Percentiles rank a stretch among this genome's conserved stretches.
Evolutionary conservation across 1,140 invertebrate species (phyloP).

Genomic region (Hetaerina americana): DNA sequence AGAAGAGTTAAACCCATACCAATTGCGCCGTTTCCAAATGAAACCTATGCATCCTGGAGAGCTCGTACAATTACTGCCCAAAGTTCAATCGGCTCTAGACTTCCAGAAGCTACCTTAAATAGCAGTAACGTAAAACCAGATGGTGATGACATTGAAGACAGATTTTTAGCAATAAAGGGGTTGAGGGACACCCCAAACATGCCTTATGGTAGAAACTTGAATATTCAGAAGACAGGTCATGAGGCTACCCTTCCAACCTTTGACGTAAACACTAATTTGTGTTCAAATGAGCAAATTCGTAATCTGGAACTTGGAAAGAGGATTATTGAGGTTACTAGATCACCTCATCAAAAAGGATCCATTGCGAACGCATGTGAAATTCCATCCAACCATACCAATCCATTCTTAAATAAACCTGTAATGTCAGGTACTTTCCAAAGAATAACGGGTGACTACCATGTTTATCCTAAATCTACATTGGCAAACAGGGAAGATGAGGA

Average conservation of each 20-base stretch:
- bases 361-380: no score
- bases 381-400: no score
- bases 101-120: not conserved
- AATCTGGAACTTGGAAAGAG: no score
- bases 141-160: not conserved
- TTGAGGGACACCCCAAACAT: not conserved
- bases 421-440: not conserved
- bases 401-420: no score
- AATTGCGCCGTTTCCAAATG: not conserved
- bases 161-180: no score
- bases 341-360: no score
- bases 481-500: not conserved
- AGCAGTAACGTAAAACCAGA: not conserved
- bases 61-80: not conserved
- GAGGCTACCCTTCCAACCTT: not conserved
- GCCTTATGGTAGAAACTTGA: not conserved
- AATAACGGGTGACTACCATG: not conserved
- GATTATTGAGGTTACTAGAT: no score
- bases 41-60: not conserved
- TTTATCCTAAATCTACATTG: not conserved
- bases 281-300: no score
- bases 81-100: not conserved
- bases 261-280: no score
- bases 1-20: not conserved
- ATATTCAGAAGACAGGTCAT: not conserved